These are phyloP conservation scores for Rattus norvegicus DNA, from an alignment of 2,113 vertebrate genomes.

Conservation along the genomic window DNA sequence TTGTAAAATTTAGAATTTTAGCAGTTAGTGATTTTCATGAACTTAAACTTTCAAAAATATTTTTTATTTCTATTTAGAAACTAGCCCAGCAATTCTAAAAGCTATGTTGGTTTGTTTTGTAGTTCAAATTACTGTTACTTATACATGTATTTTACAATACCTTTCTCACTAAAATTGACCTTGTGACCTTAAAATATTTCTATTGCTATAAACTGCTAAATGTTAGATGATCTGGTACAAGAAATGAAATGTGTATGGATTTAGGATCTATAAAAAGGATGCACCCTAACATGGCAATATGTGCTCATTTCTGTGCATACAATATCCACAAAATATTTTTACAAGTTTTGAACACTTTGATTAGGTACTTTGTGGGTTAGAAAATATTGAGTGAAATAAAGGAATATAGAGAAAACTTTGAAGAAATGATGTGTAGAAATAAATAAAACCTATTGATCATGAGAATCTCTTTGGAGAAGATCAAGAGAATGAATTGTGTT, in stretches of 20 bases:
- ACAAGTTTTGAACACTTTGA: not conserved
- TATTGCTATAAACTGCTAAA: not conserved
- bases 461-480: not conserved
- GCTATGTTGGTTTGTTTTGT: not conserved
- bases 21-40: not conserved
- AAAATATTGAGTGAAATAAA: not conserved
- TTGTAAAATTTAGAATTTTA: conserved; percentile 45
- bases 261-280: not conserved
- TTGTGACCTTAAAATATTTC: not conserved
- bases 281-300: not conserved
- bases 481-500: not conserved
- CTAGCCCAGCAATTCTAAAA: not conserved
- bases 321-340: not conserved
- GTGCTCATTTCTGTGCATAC: not conserved
- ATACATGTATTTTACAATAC: not conserved
- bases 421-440: not conserved
- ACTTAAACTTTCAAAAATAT: not conserved
- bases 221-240: not conserved
- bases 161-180: not conserved
- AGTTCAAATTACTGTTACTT: not conserved
- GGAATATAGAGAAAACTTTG: not conserved
- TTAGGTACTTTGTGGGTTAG: not conserved
- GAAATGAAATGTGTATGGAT: not conserved
- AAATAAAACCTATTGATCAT: not conserved
- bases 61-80: not conserved